phyloP scores from a whole-genome alignment of 2,113 vertebrate species.

The Gymnocephalus cernua region DNA sequence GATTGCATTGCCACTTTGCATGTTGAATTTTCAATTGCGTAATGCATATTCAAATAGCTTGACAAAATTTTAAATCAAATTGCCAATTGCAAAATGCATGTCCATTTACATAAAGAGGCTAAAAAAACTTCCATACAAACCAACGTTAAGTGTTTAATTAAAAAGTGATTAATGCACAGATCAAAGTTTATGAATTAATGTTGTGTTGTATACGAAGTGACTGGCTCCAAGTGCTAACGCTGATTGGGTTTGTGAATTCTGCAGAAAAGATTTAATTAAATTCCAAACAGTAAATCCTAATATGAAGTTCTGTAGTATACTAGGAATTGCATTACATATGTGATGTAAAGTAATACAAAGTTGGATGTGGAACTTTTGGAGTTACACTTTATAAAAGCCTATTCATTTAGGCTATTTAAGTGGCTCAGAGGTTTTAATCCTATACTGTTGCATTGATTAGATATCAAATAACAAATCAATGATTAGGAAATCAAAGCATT shows the following conservation, averaged over 20 bases:
- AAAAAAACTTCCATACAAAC: background rate
- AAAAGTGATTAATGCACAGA: constrained; percentile 43
- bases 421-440: background rate
- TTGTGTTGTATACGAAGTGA: constrained; percentile 12
- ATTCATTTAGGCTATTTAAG: background rate
- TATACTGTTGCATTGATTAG: background rate
- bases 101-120: too few species aligned
- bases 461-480: background rate
- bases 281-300: constrained; percentile 17
- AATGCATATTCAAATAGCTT: too few species aligned
- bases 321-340: constrained; percentile 2
- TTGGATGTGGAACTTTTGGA: background rate
- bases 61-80: too few species aligned
- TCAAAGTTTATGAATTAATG: constrained; percentile 40
- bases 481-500: background rate
- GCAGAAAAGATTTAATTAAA: constrained; percentile 33
- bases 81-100: too few species aligned
- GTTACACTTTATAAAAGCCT: background rate
- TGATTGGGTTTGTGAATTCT: constrained; percentile 44
- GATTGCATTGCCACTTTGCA: too few species aligned
- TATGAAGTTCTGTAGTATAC: background rate
- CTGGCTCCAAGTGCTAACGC: constrained; percentile 25
- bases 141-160: constrained; percentile 46
- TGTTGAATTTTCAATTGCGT: too few species aligned
- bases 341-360: background rate